Base-by-base conservation (phyloP, 2,888 invertebrate species). In the Hyalella azteca region DNA sequence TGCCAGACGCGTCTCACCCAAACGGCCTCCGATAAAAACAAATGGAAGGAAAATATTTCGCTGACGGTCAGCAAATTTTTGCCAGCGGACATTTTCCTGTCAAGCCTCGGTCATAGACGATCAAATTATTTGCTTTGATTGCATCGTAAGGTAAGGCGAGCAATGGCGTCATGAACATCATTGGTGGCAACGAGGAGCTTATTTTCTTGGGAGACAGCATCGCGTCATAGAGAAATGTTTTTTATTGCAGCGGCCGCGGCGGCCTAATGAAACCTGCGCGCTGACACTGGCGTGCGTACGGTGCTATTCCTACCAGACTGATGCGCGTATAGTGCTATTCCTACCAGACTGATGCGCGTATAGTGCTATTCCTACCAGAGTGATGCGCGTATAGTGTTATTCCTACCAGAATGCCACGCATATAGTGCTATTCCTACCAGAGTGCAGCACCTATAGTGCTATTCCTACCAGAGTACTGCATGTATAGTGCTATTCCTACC, bases 41-140 rank as follows among this genome's bases (percentile, higher is more conserved):
- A 66, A 66, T 66, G 66, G 66, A 66, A 66, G 66, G 66, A 66
- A 66, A 66, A 66, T 66, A 66, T 66, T 66, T 66, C 19, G 66
- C 66, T 66, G 66, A 66, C 66, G 66, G 66, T 66, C 66, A 66
- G 66, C 66, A 66, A 66, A 66, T 66, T 66, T 66, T 66, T 66
- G 66, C 66, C 66, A 66, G 66, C 39, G 66, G 66, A 66, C 36
- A 66, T 66, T 66, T 66, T 66, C 66, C 66, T 66, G 66, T 66
- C 66, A 66, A 66, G 66, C 19, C 66, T 19, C 9, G 66, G 66
- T 66, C 66, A 36, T 66, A 66, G 66, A 66, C 36, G 66, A 66
- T 66, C 66, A 66, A 66, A 66, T 66, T 66, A 66, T 66, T 66
- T 66, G 36, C 66, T 66, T 66, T 66, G 66, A 66, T 66, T 66